These are phyloP conservation scores for Podiceps cristatus DNA, from an alignment of 2,113 vertebrate species.

Conservation along the genomic window DNA sequence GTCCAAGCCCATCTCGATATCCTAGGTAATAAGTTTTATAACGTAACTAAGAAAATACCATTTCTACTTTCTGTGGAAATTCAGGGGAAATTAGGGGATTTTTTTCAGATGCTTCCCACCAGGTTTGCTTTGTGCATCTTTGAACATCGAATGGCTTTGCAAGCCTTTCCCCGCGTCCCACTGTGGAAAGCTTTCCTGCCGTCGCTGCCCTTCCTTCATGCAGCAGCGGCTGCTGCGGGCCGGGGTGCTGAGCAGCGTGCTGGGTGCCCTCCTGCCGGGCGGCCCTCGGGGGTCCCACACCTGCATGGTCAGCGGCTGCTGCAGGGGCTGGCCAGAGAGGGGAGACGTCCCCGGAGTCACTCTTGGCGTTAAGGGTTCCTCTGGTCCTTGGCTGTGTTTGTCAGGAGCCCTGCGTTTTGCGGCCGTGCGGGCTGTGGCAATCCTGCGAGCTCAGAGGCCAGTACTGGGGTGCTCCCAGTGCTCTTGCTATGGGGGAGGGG, in stretches of 20 bases:
- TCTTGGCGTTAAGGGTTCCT: background rate
- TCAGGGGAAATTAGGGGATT: background rate
- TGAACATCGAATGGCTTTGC: background rate
- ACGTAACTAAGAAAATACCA: background rate
- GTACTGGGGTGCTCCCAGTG: background rate
- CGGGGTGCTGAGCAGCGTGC: background rate
- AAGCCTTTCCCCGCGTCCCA: background rate
- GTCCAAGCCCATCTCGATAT: background rate
- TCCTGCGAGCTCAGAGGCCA: rapidly evolving
- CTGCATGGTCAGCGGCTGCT: background rate
- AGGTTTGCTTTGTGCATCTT: background rate
- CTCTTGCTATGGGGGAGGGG: background rate
- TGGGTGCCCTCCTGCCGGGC: background rate
- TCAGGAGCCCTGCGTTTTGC: background rate
- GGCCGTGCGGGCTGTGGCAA: rapidly evolving
- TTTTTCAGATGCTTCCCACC: background rate
- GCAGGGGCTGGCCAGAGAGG: rapidly evolving
- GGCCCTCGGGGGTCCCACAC: background rate
- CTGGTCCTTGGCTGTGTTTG: too few relatives aligned
- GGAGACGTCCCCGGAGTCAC: rapidly evolving
- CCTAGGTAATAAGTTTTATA: background rate
- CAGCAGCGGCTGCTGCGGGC: too few relatives aligned
- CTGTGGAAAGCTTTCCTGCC: background rate
- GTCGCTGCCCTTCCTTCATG: background rate
- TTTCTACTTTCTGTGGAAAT: background rate